Conservation (phyloP, 2,113 vertebrate genomes). For the Ovis aries region ARS-UI_Ramb_v3.0 NC_056060.1:49786501-49787000, state of each 20-base stretch:
- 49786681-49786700: background rate
- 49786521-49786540: background rate
- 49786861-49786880: background rate
- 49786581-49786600: slow-evolving; percentile 8
- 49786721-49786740: background rate
- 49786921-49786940: background rate
- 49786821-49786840: background rate
- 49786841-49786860: background rate
- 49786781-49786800: background rate
- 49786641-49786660: background rate
- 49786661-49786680: background rate
- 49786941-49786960: background rate
- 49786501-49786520: background rate
- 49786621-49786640: background rate
- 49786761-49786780: background rate
- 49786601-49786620: background rate
- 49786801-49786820: background rate
- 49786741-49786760: background rate
- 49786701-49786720: background rate
- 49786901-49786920: background rate
- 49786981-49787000: background rate
- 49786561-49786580: background rate
- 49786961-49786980: background rate
- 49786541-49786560: background rate
- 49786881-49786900: background rate